Evolutionary conservation across 2,797 vertebrate genomes (phyloP), one percentile per base, ranked within the genome.

Genomic region (Fistularia tabacaria): DNA sequence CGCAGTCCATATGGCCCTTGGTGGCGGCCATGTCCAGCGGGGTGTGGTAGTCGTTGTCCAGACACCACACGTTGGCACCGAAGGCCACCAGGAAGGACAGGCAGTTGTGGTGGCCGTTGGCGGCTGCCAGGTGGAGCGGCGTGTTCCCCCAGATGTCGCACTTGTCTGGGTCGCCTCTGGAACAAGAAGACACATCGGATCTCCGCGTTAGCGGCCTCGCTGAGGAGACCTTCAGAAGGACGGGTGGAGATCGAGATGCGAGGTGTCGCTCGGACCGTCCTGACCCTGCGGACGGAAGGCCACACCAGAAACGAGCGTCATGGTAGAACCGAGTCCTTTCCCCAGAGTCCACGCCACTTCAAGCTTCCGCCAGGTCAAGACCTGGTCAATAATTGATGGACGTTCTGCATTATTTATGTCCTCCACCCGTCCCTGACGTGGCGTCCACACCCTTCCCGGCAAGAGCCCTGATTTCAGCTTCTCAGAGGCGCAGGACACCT

Each of bases 131-230:
- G 65, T 98, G 96, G 13, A 98, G 91, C 10, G 96, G 93, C 0
- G 96, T 94, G 85, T 97, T 98, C 11, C 96, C 95, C 96, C 96
- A 98, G 79, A 98, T 94, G 84, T 98, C 96, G 65, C 95, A 96
- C 83, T 92, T 95, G 88, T 98, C 96, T 0, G 94, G 95, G 76
- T 98, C 94, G 0, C 95, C 96, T 63, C 96, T 98, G 69, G 12
- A 43, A 50, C 36, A 56, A 59, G 10, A 36, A 12, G 9, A 9
- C 64, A 61, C 70, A 9, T 0, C 25, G 25, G 25, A 25, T 25
- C 25, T 25, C 25, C 25, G 25, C 5, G 25, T 25, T 25, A 25
- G 2, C 5, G 25, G 25, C 2, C 2, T 25, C 25, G 25, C 25
- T 5, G 25, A 25, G n/a, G n/a, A n/a, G n/a, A n/a, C n/a, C n/a